These are phyloP conservation scores for Spea hammondii DNA, from an alignment of 2,797 vertebrate genomes.

Conservation along the genomic window DNA sequence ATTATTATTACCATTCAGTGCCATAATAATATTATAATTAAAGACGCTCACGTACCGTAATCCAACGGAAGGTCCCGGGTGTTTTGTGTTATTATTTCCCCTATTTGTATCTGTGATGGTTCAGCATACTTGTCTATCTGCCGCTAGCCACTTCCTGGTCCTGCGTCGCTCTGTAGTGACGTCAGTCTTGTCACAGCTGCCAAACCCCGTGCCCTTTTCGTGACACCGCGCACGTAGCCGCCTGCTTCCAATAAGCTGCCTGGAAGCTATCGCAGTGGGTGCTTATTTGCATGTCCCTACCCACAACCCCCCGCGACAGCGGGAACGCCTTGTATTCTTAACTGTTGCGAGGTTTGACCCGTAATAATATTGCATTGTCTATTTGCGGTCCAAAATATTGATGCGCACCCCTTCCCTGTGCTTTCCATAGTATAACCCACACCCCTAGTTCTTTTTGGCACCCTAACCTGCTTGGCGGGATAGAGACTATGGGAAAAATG, in stretches of 20 bases:
- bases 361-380: too few species aligned
- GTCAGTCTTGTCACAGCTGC: background rate
- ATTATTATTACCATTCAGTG: too few species aligned
- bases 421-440: too few species aligned
- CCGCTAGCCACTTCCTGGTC: conserved; percentile 39
- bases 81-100: too few species aligned
- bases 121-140: conserved; percentile 38
- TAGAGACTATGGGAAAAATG: too few species aligned
- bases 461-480: too few species aligned
- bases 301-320: background rate
- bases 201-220: conserved; percentile 12
- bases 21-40: background rate
- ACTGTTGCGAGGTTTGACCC: too few species aligned
- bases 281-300: background rate
- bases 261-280: too few species aligned
- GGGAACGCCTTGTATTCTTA: too few species aligned
- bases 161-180: conserved; percentile 35
- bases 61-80: background rate
- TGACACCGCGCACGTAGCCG: background rate
- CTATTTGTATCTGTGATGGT: background rate
- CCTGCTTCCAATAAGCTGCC: background rate
- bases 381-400: too few species aligned
- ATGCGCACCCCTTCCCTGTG: too few species aligned
- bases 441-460: too few species aligned
- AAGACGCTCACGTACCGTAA: background rate